Evolutionary conservation across 2,797 vertebrate species (phyloP).

Genomic region (Bryconaethiops microstoma): DNA sequence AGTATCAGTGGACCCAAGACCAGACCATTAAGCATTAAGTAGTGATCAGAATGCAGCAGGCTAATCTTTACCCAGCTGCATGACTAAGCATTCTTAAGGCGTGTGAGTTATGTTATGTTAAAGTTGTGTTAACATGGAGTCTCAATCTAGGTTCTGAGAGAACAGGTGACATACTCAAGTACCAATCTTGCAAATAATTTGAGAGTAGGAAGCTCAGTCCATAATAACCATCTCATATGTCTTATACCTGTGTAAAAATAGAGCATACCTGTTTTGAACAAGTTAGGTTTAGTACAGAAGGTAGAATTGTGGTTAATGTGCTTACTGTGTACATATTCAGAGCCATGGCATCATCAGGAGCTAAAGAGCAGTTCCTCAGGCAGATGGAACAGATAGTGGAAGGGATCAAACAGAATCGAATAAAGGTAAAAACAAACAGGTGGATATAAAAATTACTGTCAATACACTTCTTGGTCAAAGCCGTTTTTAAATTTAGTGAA

Average conservation of each 20-base stretch:
- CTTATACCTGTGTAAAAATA: not conserved
- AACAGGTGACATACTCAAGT: not conserved
- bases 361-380: slow-evolving; percentile 93
- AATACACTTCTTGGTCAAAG: too few species aligned
- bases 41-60: not conserved
- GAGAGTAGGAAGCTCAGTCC: not conserved
- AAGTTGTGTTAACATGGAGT: not conserved
- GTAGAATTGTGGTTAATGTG: not conserved
- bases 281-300: not conserved
- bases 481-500: not conserved
- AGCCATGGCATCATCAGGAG: slow-evolving; percentile 92
- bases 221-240: not conserved
- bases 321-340: slow-evolving; percentile 67
- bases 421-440: slow-evolving; percentile 80
- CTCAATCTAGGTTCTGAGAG: not conserved
- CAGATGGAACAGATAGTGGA: slow-evolving; percentile 99
- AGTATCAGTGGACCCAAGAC: slow-evolving; percentile 69
- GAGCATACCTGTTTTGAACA: not conserved
- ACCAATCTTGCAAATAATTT: not conserved
- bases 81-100: too few species aligned
- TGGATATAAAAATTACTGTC: too few species aligned
- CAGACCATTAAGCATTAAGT: not conserved
- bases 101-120: too few species aligned
- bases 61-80: not conserved
- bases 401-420: slow-evolving; percentile 95